These are phyloP conservation scores for Stenopsyche tienmushanensis DNA, from an alignment of 1,140 invertebrate genomes.

Conservation along the genomic window DNA sequence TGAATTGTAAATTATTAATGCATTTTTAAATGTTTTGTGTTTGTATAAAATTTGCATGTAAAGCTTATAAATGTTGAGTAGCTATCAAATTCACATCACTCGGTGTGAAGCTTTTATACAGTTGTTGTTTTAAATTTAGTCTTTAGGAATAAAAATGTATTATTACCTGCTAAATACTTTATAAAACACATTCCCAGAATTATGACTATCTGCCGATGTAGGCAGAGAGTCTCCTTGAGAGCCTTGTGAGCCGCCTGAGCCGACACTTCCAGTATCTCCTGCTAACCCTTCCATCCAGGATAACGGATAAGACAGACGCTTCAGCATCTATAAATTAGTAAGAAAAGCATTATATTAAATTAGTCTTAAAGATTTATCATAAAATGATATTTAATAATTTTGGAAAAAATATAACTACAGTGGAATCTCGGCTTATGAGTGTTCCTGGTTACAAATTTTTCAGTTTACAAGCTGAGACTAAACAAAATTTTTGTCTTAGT, in stretches of 20 bases:
- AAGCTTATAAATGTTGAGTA: no score
- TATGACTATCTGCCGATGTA: slow-evolving; percentile 67
- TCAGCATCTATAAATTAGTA: slow-evolving; percentile 70
- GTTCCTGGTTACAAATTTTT: background rate
- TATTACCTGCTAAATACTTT: slow-evolving; percentile 88
- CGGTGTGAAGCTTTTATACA: no score
- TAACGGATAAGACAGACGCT: slow-evolving; percentile 87
- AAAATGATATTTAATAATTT: background rate
- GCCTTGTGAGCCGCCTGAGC: slow-evolving; percentile 46
- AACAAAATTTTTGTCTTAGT: no score
- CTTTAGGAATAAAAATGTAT: no score
- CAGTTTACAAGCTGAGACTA: no score
- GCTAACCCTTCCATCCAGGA: slow-evolving; percentile 88
- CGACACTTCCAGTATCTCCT: slow-evolving; percentile 59
- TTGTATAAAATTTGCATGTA: no score
- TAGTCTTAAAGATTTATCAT: slow-evolving; percentile 12
- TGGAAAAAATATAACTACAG: no score
- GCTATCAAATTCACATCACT: no score
- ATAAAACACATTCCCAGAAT: slow-evolving; percentile 76
- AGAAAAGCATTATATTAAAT: background rate
- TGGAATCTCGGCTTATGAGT: no score
- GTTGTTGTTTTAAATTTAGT: no score
- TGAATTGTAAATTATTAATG: no score
- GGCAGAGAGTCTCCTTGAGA: slow-evolving; percentile 57
- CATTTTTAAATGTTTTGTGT: no score